Base-by-base conservation (phyloP, 1,140 invertebrate species). In the Dicyema japonicum region DNA sequence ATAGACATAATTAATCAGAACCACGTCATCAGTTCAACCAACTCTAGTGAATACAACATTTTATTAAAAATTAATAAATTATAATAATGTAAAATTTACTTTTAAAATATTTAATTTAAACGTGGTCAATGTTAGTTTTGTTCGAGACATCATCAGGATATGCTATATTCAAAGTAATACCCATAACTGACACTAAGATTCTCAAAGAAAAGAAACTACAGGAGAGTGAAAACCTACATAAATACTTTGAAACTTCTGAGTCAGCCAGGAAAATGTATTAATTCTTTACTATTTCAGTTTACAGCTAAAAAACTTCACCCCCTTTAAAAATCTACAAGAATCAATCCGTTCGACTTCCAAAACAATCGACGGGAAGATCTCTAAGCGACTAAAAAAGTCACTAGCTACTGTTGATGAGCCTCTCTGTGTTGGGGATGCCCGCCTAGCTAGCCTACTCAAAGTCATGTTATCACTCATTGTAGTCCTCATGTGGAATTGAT, bases 111-210 rank as follows among this genome's bases (percentile, higher is more conserved):
- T n/a, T n/a, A n/a, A n/a, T n/a, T n/a, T n/a, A n/a, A n/a, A n/a
- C n/a, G n/a, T n/a, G n/a, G n/a, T n/a, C n/a, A n/a, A 92, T 92
- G 80, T 66, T 90, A 56, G 71, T 90, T 32, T 52, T 90, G 26
- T 90, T 88, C 42, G 80, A 90, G 60, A 85, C 76, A 12, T 61
- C 80, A 25, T 72, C 74, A 30, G 80, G 80, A 26, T 90, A 80
- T 57, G 80, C 80, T 17, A 65, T 92, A 39, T 92, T 90, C 46
- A 90, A 90, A 64, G 68, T 80, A 61, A n/a, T n/a, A n/a, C n/a
- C n/a, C n/a, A n/a, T n/a, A n/a, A n/a, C n/a, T n/a, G n/a, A n/a
- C n/a, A n/a, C n/a, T n/a, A n/a, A n/a, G n/a, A n/a, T n/a, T n/a
- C 54, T 80, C 8, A 69, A 90, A 47, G 76, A 90, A 38, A 74